phyloP scores from a whole-genome alignment of 2,888 invertebrate species.

The Margaritifera margaritifera region DNA sequence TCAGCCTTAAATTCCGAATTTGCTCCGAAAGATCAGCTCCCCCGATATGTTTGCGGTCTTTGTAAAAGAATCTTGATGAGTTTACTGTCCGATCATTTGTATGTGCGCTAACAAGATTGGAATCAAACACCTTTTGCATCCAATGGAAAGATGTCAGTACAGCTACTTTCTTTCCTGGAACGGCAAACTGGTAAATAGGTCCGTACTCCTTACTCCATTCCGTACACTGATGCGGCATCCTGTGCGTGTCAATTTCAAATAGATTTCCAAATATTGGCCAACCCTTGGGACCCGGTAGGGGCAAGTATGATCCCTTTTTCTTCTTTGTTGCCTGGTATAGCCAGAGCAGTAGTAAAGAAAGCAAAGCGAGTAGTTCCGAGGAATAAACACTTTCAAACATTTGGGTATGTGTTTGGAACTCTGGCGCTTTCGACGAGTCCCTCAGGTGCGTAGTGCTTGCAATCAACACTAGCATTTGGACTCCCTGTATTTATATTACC shows the following conservation, averaged over 20 bases:
- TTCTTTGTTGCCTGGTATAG: background rate
- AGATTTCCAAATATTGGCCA: background rate
- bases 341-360: background rate
- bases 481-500: too few species aligned
- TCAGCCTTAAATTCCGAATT: conserved; percentile 23
- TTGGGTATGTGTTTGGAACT: too few species aligned
- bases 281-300: conserved; percentile 6
- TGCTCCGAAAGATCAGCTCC: conserved; percentile 24
- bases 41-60: conserved; percentile 34
- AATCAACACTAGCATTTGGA: too few species aligned
- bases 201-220: conserved; percentile 27
- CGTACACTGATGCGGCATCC: conserved; percentile 22
- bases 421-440: too few species aligned
- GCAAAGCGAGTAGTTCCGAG: background rate
- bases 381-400: too few species aligned
- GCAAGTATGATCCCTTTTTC: background rate
- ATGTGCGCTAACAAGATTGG: conserved; percentile 12
- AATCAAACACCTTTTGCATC: conserved; percentile 17
- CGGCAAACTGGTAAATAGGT: conserved; percentile 18
- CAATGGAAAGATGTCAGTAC: conserved; percentile 18
- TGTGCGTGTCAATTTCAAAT: conserved; percentile 26
- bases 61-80: conserved; percentile 28
- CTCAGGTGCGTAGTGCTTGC: too few species aligned
- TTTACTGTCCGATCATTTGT: conserved; percentile 31
- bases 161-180: conserved; percentile 21